Base-by-base conservation (phyloP, 1,140 invertebrate species). In the Drosophila seguyi region DNA sequence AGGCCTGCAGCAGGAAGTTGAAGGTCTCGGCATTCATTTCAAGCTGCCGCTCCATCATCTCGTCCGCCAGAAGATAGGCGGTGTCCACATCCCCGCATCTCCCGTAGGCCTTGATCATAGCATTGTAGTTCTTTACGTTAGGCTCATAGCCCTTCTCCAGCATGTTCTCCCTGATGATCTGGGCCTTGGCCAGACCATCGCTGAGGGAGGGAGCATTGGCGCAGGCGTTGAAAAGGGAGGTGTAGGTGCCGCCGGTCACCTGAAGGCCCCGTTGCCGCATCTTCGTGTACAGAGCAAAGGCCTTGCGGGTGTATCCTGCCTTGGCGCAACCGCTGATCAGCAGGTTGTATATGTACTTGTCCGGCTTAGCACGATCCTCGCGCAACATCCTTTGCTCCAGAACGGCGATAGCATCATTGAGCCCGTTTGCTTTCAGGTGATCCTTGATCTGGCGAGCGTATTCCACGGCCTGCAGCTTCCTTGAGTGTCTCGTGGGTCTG, bases 81-180 rank as follows among this genome's bases (percentile, higher is more conserved):
- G 94, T 95, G 52, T 94, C 65, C 14, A 98, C 81, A 91, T 97
- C 95, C 6, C 96, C 96, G 93, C 96, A 96, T 72, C 95, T 93
- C 4, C 97, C 97, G 94, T 97, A 99, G 4, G 97, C 97, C 94
- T 98, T 98, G 10, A 99, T 96, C 95, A 98, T 96, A 6, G 96
- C 94, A 94, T 98, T 96, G 78, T 97, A 98, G 90, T 96, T 97
- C 5, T 95, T 95, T 1, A 95, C 84, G 93, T 98, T 98, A 3
- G 96, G 94, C 48, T 94, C 83, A 75, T 95, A 93, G 6, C 94
- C 94, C 81, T 96, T 96, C 68, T 96, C 94, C 47, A 94, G 88
- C 94, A 98, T 96, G 20, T 95, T 93, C 73, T 95, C 92, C 57
- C 95, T 92, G 31, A 98, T 93, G 68, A 95, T 84, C 31, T 92